Conservation (phyloP, 1,140 invertebrate species). For the Drosophila bocqueti region DNA sequence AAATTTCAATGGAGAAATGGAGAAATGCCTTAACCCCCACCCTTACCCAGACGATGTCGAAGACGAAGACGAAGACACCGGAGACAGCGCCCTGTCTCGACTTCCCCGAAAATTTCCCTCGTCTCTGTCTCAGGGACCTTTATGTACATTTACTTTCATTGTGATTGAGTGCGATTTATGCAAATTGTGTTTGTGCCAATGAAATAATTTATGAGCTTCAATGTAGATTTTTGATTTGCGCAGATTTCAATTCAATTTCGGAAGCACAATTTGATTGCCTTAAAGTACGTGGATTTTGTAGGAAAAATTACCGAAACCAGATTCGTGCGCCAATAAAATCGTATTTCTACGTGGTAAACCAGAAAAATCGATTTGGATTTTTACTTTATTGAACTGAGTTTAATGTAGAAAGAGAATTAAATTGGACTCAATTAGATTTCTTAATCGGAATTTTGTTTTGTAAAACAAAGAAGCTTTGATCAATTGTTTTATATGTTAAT, state of each 20-base stretch:
- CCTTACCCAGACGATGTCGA: not conserved
- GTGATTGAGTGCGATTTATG: conserved; percentile 73
- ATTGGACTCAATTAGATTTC: not conserved
- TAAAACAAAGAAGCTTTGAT: not conserved
- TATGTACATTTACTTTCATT: conserved; percentile 61
- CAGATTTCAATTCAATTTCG: conserved; percentile 38
- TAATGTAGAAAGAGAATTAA: not conserved
- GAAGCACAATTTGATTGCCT: conserved; percentile 36
- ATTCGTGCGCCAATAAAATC: not conserved
- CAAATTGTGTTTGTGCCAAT: conserved; percentile 78
- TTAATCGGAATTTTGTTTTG: not conserved
- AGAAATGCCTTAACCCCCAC: not conserved
- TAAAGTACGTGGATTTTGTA: conserved; percentile 20
- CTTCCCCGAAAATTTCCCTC: conserved; percentile 34
- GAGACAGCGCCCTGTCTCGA: conserved; percentile 9
- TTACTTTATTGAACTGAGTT: not conserved
- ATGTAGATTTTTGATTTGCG: conserved; percentile 57
- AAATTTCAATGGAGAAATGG: conserved; percentile 62
- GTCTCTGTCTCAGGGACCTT: conserved; percentile 29
- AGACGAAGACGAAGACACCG: conserved; percentile 19
- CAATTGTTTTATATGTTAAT: not conserved
- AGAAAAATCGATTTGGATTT: conserved; percentile 2
- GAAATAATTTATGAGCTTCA: conserved; percentile 75
- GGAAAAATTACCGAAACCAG: conserved; percentile 7
- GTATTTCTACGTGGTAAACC: conserved; percentile 1